Evolutionary conservation across 2,113 vertebrate species (phyloP), one percentile per base, ranked within the genome.

Genomic region (Progne subis): DNA sequence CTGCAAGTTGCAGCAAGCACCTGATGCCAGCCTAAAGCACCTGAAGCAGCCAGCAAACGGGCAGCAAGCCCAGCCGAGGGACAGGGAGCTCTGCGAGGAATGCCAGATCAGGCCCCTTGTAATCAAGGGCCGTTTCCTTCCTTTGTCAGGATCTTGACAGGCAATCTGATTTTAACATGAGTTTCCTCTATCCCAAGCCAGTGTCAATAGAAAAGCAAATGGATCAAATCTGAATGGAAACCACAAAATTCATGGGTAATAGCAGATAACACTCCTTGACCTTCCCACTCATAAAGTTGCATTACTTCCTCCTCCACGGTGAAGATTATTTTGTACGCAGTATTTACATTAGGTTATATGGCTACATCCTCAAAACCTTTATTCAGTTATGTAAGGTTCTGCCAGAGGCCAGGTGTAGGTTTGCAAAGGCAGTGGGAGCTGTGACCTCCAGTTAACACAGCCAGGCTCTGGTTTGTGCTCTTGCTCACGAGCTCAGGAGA

Each of bases 341-440:
- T 96, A 78, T 95, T 96, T 94, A 78, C 93, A 81, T 68, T 88
- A 18, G 59, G 93, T 96, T 96, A 94, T 96, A 95, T 18, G 80
- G 72, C 86, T 65, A 82, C 80, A 86, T 88, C 93, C 92, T 96
- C 76, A 83, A 96, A 95, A 68, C 68, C 47, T 93, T 92, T 75
- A 61, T 86, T 88, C 90, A 90, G 55, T 65, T 25, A n/a, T 11
- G n/a, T 11, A 12, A 56, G 71, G 60, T 67, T 67, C 41, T 96
- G 79, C 65, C 90, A 93, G 81, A 83, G 82, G 32, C 85, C 83
- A 84, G 76, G 72, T 90, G 80, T 5, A 25, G 37, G 20, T 78
- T 82, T 79, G 37, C 56, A 83, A 67, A 57, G 53, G 68, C 65
- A 37, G 31, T 6, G 63, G 29, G 60, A 83, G 82, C 9, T 63